A percentile compares a stretch with the other conserved stretches of the same genome.
Conservation (phyloP, 2,888 invertebrate species). For the Camponotus fellah region DNA sequence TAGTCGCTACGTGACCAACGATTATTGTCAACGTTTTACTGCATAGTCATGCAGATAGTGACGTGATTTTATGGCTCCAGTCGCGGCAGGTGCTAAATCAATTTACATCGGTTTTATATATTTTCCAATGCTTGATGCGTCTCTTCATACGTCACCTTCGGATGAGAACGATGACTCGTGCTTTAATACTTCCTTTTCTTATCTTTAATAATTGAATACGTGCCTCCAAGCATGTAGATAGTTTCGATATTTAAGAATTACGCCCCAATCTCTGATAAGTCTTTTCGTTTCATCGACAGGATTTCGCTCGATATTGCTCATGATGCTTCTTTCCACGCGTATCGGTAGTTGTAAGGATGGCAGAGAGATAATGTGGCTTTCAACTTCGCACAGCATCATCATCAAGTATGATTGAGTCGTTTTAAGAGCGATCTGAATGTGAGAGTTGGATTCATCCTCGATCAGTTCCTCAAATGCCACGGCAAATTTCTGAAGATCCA, state of each 20-base stretch:
- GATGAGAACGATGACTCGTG: background rate
- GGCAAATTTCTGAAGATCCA: conserved; percentile 86
- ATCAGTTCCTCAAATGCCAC: conserved; percentile 86
- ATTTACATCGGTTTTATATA: conserved; percentile 39
- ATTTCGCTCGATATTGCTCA: conserved; percentile 71
- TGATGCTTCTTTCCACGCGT: conserved; percentile 81
- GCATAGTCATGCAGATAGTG: conserved; percentile 38
- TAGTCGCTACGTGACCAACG: conserved; percentile 49
- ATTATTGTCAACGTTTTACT: conserved; percentile 55
- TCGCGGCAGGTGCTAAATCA: conserved; percentile 48
- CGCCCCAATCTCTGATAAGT: conserved; percentile 85
- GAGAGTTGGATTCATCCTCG: conserved; percentile 86
- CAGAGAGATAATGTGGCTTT: conserved; percentile 83
- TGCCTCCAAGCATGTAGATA: conserved; percentile 84
- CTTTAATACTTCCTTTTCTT: background rate
- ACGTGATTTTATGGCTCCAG: background rate
- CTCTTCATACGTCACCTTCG: conserved; percentile 14
- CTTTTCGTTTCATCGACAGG: conserved; percentile 79
- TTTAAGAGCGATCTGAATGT: conserved; percentile 84
- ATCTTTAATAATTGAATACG: conserved; percentile 78
- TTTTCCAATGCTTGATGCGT: background rate
- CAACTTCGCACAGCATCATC: conserved; percentile 88
- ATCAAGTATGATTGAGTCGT: conserved; percentile 80
- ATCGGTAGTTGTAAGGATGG: conserved; percentile 77
- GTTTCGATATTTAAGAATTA: conserved; percentile 84